These are phyloP conservation scores for Thamnophis sirtalis DNA, from an alignment of 2,113 vertebrate species.

Conservation along the genomic window DNA sequence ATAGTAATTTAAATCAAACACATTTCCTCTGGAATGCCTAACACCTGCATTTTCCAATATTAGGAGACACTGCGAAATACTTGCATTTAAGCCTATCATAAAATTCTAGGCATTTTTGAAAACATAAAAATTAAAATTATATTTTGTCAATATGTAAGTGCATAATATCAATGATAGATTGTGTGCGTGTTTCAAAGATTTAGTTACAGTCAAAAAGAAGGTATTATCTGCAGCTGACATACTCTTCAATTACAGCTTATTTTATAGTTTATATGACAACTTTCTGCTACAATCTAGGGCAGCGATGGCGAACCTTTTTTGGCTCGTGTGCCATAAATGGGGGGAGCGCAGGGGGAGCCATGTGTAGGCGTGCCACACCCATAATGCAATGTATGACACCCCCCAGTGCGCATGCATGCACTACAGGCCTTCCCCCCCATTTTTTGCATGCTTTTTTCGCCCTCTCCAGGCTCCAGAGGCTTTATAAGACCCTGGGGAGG, in stretches of 20 bases:
- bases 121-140: not conserved
- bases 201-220: not conserved
- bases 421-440: no score
- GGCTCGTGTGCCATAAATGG: no score
- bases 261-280: not conserved
- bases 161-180: not conserved
- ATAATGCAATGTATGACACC: no score
- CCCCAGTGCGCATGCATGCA: no score
- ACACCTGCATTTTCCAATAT: not conserved
- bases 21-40: not conserved
- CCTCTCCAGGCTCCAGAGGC: no score
- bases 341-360: no score
- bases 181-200: not conserved
- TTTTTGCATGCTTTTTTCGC: no score
- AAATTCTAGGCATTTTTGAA: not conserved
- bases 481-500: no score
- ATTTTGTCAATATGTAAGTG: not conserved
- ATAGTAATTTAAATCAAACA: not conserved
- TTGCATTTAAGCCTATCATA: not conserved
- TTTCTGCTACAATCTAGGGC: not conserved
- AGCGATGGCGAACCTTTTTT: no score
- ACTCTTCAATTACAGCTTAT: not conserved
- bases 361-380: no score
- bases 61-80: not conserved
- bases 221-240: not conserved